phyloP scores from a whole-genome alignment of 2,888 invertebrate genomes.

The Brachyptera putata region DNA sequence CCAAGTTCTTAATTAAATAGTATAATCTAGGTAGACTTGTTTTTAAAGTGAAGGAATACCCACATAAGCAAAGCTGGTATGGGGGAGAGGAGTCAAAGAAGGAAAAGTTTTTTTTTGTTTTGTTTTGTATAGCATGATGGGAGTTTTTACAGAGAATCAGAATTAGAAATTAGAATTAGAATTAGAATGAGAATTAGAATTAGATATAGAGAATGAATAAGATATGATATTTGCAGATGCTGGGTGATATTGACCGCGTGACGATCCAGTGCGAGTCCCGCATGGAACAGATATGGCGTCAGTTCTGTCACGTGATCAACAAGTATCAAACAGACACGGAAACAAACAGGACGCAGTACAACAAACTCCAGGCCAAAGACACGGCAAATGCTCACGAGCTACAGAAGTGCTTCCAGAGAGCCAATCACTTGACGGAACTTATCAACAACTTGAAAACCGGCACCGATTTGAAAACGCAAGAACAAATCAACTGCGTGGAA shows the following conservation, averaged over 20 bases:
- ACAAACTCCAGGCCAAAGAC: conserved; percentile 18
- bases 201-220: too few species aligned
- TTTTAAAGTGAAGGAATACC: too few species aligned
- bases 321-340: conserved; percentile 23
- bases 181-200: too few species aligned
- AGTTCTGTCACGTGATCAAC: conserved; percentile 11
- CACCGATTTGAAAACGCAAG: background rate
- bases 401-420: background rate
- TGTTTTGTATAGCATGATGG: too few species aligned
- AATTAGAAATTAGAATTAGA: too few species aligned
- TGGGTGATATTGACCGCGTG: conserved; percentile 9
- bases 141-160: too few species aligned
- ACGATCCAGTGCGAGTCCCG: conserved; percentile 3
- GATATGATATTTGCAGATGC: too few species aligned
- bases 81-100: too few species aligned
- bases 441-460: background rate
- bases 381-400: background rate
- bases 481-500: conserved; percentile 12
- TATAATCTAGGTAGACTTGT: too few species aligned
- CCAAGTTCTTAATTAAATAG: too few species aligned
- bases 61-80: too few species aligned
- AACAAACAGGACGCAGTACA: conserved; percentile 5
- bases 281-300: conserved; percentile 21
- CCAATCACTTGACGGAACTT: background rate
- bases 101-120: too few species aligned